Percentiles rank a stretch among this genome's conserved stretches.
Conservation (phyloP, 2,888 invertebrate genomes). For the Pantelozetes paolii region DNA sequence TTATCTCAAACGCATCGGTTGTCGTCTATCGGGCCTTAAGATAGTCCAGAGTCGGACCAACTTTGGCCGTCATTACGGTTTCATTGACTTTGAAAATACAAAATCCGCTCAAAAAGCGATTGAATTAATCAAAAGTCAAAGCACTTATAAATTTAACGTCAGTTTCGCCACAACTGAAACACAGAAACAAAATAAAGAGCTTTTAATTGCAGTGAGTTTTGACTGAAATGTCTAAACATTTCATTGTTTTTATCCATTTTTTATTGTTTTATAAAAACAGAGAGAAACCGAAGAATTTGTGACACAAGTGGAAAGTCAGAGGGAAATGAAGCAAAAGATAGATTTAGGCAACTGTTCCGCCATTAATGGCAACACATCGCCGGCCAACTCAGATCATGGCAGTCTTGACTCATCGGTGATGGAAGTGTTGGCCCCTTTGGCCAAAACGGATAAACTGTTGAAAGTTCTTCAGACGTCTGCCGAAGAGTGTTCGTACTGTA, state of each 20-base stretch:
- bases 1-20: slow-evolving; percentile 7
- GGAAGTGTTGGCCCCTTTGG: background rate
- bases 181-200: background rate
- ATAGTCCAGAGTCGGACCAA: background rate
- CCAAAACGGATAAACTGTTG: slow-evolving; percentile 3
- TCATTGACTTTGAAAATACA: background rate
- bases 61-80: background rate
- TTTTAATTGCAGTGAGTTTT: background rate
- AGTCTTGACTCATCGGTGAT: background rate
- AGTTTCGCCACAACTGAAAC: slow-evolving; percentile 1
- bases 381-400: background rate
- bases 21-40: background rate
- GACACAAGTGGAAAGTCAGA: background rate
- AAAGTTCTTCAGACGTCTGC: background rate
- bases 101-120: slow-evolving; percentile 13
- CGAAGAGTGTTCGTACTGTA: slow-evolving; percentile 5
- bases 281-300: background rate
- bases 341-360: background rate
- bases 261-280: background rate
- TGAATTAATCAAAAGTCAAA: slow-evolving; percentile 12
- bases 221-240: background rate
- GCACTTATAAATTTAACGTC: background rate
- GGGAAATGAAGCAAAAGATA: slow-evolving; percentile 4
- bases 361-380: background rate
- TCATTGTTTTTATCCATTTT: background rate